phyloP scores from a whole-genome alignment of 2,888 invertebrate species.

The Podotricha telesiphe region DNA sequence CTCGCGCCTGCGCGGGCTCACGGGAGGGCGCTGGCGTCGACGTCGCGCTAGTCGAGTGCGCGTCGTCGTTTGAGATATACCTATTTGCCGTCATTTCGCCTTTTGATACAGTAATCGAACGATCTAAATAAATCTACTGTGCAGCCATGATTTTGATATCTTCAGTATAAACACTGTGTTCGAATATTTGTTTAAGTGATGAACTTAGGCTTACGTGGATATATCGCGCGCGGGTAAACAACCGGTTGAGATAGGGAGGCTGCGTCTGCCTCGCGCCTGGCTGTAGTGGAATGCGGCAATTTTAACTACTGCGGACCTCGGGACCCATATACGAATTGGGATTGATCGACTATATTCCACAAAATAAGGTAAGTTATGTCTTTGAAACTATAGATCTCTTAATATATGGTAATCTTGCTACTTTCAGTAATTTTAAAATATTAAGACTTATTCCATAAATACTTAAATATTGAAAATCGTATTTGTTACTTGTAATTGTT shows the following conservation, averaged over 20 bases:
- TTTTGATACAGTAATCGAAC: conserved; percentile 57
- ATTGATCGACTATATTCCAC: conserved; percentile 63
- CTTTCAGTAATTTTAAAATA: too few relatives aligned
- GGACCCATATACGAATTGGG: conserved; percentile 75
- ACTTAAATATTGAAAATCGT: neutral
- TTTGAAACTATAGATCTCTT: too few relatives aligned
- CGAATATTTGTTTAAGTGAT: conserved; percentile 74
- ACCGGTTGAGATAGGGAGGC: conserved; percentile 79
- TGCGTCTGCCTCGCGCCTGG: conserved; percentile 78
- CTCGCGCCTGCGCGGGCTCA: conserved; percentile 54
- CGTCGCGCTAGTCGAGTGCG: conserved; percentile 64
- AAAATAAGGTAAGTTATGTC: conserved; percentile 64
- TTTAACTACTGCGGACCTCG: conserved; percentile 82
- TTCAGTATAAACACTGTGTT: conserved; percentile 58
- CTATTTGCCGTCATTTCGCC: conserved; percentile 51
- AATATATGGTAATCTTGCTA: too few relatives aligned
- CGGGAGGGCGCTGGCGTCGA: conserved; percentile 70
- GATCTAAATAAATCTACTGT: conserved; percentile 60
- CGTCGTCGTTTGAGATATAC: conserved; percentile 62
- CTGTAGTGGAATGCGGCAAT: conserved; percentile 82
- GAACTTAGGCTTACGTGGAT: conserved; percentile 54
- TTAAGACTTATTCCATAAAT: neutral
- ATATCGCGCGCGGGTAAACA: conserved; percentile 56
- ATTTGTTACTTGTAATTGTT: neutral
- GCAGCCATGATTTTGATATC: conserved; percentile 62